Evolutionary conservation across 2,888 invertebrate genomes (phyloP).

Genomic region (Polydrusus pterygomalis): DNA sequence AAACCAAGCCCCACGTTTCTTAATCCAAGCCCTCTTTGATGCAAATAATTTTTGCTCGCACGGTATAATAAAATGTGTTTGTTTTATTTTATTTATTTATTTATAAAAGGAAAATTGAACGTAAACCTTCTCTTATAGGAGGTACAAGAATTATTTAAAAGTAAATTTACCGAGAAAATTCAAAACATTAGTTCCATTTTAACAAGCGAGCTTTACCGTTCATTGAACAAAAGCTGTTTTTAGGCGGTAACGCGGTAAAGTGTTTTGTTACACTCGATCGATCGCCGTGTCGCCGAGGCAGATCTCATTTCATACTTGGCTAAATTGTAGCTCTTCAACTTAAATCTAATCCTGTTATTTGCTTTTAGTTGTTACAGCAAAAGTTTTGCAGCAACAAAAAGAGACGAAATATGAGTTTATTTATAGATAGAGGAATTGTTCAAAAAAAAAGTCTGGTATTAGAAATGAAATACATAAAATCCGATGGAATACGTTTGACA

Average conservation of each 20-base stretch:
- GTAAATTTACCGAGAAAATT: not conserved
- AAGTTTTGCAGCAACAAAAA: conserved; percentile 17
- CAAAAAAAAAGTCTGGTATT: too few species aligned
- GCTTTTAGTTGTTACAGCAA: conserved; percentile 25
- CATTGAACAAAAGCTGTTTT: conserved; percentile 27
- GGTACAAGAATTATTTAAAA: not conserved
- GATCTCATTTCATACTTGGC: conserved; percentile 43
- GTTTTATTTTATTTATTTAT: too few species aligned
- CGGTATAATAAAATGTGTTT: too few species aligned
- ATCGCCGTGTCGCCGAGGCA: conserved; percentile 30
- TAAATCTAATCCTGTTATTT: conserved; percentile 36
- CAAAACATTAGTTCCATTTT: conserved; percentile 17
- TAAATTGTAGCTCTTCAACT: conserved; percentile 34
- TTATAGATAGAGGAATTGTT: too few species aligned
- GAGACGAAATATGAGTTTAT: not conserved
- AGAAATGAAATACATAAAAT: too few species aligned
- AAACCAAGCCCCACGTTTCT: too few species aligned
- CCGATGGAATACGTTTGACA: too few species aligned
- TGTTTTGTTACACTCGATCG: conserved; percentile 35
- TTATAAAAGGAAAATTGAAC: too few species aligned
- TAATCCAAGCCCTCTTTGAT: too few species aligned
- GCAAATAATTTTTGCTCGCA: too few species aligned
- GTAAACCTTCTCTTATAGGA: too few species aligned
- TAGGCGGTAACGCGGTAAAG: conserved; percentile 23
- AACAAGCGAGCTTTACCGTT: conserved; percentile 11